phyloP scores from a whole-genome alignment of 2,113 vertebrate species.

The Callithrix jacchus region DNA sequence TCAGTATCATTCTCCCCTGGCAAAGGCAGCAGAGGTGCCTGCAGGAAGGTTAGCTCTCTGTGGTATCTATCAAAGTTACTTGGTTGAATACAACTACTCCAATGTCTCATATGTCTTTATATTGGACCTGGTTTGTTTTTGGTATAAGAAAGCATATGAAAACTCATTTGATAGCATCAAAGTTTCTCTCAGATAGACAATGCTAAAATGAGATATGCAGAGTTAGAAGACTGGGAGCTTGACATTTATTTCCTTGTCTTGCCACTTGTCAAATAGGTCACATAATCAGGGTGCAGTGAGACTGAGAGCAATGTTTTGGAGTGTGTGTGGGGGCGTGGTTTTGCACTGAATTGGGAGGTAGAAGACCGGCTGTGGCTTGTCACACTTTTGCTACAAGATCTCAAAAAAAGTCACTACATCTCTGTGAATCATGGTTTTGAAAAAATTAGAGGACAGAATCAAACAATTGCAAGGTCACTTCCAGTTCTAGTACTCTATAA shows the following conservation, averaged over 20 bases:
- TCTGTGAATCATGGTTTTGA: not conserved
- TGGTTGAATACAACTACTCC: not conserved
- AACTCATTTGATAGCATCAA: not conserved
- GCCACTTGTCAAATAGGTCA: not conserved
- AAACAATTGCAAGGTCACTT: not conserved
- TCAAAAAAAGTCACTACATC: not conserved
- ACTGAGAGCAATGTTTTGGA: not conserved
- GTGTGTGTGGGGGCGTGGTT: accelerated
- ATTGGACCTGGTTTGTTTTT: not conserved
- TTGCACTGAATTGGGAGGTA: not conserved
- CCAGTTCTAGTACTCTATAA: not conserved
- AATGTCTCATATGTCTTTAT: not conserved
- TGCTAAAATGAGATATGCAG: not conserved
- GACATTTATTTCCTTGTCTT: not conserved
- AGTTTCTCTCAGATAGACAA: not conserved
- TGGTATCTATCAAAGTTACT: not conserved
- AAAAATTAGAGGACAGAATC: not conserved
- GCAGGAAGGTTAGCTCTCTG: not conserved
- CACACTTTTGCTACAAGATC: not conserved
- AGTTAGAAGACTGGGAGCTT: not conserved
- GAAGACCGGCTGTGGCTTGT: not conserved
- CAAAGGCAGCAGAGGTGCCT: not conserved
- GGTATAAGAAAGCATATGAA: not conserved
- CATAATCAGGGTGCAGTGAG: not conserved
- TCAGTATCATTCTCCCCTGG: not conserved